Base-by-base conservation (phyloP, 2,113 vertebrate genomes). In the Sciurus niger region DNA sequence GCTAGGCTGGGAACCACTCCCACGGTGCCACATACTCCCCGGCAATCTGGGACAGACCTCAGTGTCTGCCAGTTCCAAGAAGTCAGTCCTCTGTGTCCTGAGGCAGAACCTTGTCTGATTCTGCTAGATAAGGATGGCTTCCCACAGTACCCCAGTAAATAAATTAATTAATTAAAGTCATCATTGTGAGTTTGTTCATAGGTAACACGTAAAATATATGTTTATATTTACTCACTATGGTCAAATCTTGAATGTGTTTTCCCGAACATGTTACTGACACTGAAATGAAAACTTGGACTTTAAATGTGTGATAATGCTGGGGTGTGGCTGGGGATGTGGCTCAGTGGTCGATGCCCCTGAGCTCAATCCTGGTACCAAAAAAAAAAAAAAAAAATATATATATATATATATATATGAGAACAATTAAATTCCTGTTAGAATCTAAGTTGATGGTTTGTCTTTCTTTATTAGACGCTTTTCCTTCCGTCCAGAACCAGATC, bases 391-490 rank as follows among this genome's bases (percentile, higher is more conserved):
- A 55, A 58, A 76, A 91, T 60, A 78, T 87, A 20, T 93, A 6
- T 43, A 37, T 37, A 37, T 37, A 37, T 37, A 37, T 37, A 37
- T 37, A 37, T 37, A 37, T 37, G 22, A 76, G 74, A 77, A n/a
- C 40, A 79, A 28, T 55, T 16, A 73, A 55, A 58, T 82, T 96
- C 53, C 67, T 85, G 2, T 87, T 82, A 18, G 14, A 85, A 79
- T 93, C 63, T 87, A 90, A 86, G 14, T 46, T 80, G 37, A 63
- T 97, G 84, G 76, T 98, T 96, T 96, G 94, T 96, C 95, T 73
- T 96, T 89, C 96, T 82, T 46, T 97, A 60, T 20, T 98, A 99
- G 99, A 93, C 99, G 99, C 53, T 99, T 99, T 95, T 99, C 99
- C 96, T 98, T 90, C 63, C 99, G 99, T 37, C 99, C 99, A 0